Percentiles rank a stretch among this genome's conserved stretches.
Conservation (phyloP, 2,888 invertebrate genomes). For the Rhodophaea formosa region DNA sequence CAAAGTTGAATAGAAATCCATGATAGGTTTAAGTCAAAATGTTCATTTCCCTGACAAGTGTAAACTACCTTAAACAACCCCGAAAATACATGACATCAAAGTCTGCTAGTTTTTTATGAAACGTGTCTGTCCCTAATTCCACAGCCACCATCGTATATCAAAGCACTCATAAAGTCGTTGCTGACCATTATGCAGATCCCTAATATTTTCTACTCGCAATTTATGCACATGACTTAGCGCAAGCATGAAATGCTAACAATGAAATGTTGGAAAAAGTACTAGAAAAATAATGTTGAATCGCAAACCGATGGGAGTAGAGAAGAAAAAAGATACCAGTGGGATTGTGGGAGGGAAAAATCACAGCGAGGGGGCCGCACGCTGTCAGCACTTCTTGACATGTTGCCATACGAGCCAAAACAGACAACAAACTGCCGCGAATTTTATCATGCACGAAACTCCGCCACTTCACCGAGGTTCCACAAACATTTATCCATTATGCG, state of each 20-base stretch:
- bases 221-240: conserved; percentile 52
- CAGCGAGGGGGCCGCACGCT: conserved; percentile 35
- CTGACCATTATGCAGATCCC: conserved; percentile 44
- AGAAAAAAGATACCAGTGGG: conserved; percentile 39
- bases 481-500: conserved; percentile 60
- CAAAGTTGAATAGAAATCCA: too few relatives aligned
- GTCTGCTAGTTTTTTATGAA: too few relatives aligned
- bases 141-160: neutral
- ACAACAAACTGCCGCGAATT: conserved; percentile 53
- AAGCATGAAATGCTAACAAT: conserved; percentile 53
- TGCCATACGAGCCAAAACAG: conserved; percentile 45
- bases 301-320: conserved; percentile 49
- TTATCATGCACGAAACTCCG: conserved; percentile 47
- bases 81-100: too few relatives aligned
- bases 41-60: too few relatives aligned
- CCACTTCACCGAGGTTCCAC: conserved; percentile 43
- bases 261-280: conserved; percentile 57
- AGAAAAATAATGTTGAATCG: conserved; percentile 60
- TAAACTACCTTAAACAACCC: too few relatives aligned
- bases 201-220: conserved; percentile 42
- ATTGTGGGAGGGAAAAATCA: conserved; percentile 34
- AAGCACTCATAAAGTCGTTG: conserved; percentile 24
- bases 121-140: too few relatives aligned
- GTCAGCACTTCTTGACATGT: conserved; percentile 57
- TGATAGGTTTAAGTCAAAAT: too few relatives aligned